Evolutionary conservation across 2,888 invertebrate genomes (phyloP).

Genomic region (Stomorhina lunata): DNA sequence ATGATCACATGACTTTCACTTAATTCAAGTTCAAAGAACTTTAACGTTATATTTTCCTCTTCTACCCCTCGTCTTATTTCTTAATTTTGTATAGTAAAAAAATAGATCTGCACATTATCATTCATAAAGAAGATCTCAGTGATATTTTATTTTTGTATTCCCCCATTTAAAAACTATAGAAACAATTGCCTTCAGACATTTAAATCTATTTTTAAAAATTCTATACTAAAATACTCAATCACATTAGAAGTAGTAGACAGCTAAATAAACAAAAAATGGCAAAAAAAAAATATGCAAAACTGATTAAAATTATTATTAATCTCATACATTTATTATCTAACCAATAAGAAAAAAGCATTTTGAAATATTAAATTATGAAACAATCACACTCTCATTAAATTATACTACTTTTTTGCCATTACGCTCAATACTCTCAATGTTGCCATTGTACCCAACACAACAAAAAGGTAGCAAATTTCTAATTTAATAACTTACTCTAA

Average conservation of each 20-base stretch:
- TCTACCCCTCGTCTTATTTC: too few relatives aligned
- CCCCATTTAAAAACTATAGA: background rate
- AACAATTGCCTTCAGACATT: background rate
- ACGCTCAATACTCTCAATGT: too few relatives aligned
- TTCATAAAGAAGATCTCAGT: too few relatives aligned
- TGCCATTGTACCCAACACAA: too few relatives aligned
- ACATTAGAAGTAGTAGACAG: background rate
- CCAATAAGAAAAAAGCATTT: slow-evolving; percentile 63
- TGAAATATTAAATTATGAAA: slow-evolving; percentile 34
- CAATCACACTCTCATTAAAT: too few relatives aligned
- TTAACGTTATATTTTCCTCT: background rate
- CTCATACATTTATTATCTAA: slow-evolving; percentile 42
- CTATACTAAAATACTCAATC: background rate
- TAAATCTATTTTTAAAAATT: background rate
- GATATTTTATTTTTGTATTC: too few relatives aligned
- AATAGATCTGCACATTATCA: too few relatives aligned
- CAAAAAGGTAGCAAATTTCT: too few relatives aligned
- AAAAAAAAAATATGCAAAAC: too few relatives aligned
- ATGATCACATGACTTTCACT: slow-evolving; percentile 42
- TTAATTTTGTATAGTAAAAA: too few relatives aligned
- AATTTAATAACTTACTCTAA: too few relatives aligned
- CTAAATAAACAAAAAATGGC: slow-evolving; percentile 8
- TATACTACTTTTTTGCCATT: too few relatives aligned
- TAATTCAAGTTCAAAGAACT: slow-evolving; percentile 48
- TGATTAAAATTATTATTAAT: slow-evolving; percentile 48